phyloP scores from a whole-genome alignment of 2,888 invertebrate genomes.

The Clanis bilineata region DNA sequence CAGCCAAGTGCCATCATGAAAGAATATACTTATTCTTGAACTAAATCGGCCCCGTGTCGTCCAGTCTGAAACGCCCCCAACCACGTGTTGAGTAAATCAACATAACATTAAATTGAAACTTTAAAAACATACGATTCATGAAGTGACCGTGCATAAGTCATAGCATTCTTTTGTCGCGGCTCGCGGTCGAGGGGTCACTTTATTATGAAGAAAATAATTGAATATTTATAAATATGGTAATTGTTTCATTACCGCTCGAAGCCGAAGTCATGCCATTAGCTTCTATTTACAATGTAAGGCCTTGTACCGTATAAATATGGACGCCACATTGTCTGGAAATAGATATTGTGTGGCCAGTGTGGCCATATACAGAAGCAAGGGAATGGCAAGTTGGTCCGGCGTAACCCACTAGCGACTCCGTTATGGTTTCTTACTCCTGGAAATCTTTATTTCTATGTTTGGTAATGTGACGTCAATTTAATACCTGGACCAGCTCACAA shows the following conservation, averaged over 20 bases:
- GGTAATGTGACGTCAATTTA: too few relatives aligned
- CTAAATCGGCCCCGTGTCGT: background rate
- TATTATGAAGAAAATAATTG: constrained; percentile 38
- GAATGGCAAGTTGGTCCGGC: too few relatives aligned
- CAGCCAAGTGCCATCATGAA: too few relatives aligned
- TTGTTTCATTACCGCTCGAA: background rate
- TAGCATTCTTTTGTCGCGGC: constrained; percentile 37
- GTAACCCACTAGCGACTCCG: too few relatives aligned
- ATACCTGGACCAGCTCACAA: too few relatives aligned
- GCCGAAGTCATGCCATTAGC: background rate
- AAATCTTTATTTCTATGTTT: too few relatives aligned
- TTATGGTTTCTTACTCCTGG: too few relatives aligned
- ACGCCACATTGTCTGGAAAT: background rate
- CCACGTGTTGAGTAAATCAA: constrained; percentile 34
- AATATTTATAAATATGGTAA: constrained; percentile 39
- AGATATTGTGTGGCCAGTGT: too few relatives aligned
- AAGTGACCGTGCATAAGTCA: constrained; percentile 57
- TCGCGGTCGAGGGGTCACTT: constrained; percentile 6
- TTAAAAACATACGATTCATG: constrained; percentile 30
- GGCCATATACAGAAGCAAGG: too few relatives aligned
- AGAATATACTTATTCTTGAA: too few relatives aligned
- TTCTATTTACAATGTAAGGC: background rate
- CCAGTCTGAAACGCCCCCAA: background rate
- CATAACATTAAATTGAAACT: constrained; percentile 43
- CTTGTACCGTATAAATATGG: background rate